These are phyloP conservation scores for Patella pellucida DNA, from an alignment of 2,888 invertebrate species.

Conservation along the genomic window DNA sequence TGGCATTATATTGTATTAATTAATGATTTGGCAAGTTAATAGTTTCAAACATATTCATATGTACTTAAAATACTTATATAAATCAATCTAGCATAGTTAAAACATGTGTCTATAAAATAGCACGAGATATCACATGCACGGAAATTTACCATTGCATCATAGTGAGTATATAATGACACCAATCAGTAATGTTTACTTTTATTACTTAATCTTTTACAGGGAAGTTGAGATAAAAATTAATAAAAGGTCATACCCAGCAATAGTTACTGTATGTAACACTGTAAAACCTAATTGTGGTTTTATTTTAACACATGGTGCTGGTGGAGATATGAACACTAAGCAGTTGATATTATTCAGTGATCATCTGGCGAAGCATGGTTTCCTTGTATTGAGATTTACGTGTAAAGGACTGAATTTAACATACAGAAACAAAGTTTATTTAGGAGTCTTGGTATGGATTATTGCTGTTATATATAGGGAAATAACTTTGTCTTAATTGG, in stretches of 20 bases:
- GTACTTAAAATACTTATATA: too few relatives aligned
- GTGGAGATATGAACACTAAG: conserved; percentile 40
- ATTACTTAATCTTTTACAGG: background rate
- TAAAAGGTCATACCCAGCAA: background rate
- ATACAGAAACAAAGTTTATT: conserved; percentile 39
- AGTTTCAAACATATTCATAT: too few relatives aligned
- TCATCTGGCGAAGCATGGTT: conserved; percentile 30
- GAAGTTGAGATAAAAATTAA: background rate
- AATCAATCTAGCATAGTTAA: too few relatives aligned
- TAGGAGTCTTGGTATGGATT: conserved; percentile 35
- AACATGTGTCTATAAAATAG: too few relatives aligned
- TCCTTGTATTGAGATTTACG: conserved; percentile 37
- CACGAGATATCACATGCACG: too few relatives aligned
- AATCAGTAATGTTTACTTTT: too few relatives aligned
- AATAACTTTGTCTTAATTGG: background rate
- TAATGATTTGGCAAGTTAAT: too few relatives aligned
- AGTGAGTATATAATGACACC: too few relatives aligned
- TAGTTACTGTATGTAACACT: background rate
- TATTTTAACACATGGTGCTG: conserved; percentile 45
- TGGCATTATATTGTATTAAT: too few relatives aligned
- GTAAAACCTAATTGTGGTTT: conserved; percentile 18
- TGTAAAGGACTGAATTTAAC: conserved; percentile 43
- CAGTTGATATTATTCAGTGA: conserved; percentile 31
- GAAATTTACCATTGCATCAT: too few relatives aligned
- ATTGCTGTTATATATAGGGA: background rate